Conservation (phyloP, 2,888 invertebrate genomes). For the Lathronympha strigana region DNA sequence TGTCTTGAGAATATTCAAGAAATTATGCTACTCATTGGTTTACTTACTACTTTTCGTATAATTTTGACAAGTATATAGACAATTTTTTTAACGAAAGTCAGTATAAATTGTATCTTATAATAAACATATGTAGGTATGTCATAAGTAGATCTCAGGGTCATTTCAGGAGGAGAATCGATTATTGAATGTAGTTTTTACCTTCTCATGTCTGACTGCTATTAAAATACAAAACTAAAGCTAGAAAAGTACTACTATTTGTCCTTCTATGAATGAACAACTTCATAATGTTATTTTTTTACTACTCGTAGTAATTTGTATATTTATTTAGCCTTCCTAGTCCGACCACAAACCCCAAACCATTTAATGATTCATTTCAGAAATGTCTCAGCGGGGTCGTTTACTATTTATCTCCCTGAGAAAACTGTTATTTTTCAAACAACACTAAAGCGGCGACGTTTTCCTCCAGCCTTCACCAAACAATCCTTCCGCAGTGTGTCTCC, state of each 20-base stretch:
- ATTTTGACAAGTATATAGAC: no score
- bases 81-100: no score
- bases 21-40: no score
- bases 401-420: conserved; percentile 56
- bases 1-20: no score
- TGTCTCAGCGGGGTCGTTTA: conserved; percentile 47
- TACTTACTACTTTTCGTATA: no score
- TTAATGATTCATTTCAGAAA: conserved; percentile 47
- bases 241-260: no score
- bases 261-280: no score
- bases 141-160: not conserved
- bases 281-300: no score
- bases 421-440: conserved; percentile 61
- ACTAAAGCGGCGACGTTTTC: conserved; percentile 64
- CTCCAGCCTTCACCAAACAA: conserved; percentile 60
- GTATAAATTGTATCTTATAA: no score
- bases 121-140: no score
- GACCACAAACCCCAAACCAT: conserved; percentile 4
- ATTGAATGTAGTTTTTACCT: no score
- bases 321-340: not conserved
- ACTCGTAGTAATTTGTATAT: not conserved
- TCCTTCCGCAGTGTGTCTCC: conserved; percentile 59
- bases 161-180: not conserved
- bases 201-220: not conserved
- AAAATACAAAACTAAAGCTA: no score